Base-by-base conservation (phyloP, 2,797 vertebrate genomes). In the Spondyliosoma cantharus region DNA sequence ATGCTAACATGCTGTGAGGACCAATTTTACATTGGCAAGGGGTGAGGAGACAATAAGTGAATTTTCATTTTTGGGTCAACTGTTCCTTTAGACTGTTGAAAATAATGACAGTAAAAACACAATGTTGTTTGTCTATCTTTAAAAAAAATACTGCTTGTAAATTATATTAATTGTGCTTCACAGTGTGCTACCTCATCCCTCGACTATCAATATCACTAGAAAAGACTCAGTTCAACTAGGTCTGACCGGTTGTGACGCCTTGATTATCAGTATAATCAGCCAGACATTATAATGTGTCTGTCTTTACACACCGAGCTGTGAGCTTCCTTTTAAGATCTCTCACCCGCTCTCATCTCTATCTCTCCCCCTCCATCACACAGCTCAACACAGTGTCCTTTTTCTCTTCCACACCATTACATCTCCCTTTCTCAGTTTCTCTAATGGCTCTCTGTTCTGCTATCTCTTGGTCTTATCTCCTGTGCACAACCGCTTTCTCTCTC, bases 381-480 rank as follows among this genome's bases (percentile, higher is more conserved):
- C 54, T 65, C 70, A 17, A 43, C 45, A 46, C 54, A 2, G 13
- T 74, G 54, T 81, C 61, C 62, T 32, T 45, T 70, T 70, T 20
- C 59, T 66, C 70, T 86, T 83, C 66, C 57, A 76, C 83, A 81
- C 68, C 29, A 81, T 86, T 65, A 84, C 74, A 63, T 22, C 56
- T 75, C 48, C 49, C 20, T 63, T 62, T 60, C 66, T 86, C 74
- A 67, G 48, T 81, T 81, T 80, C 66, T 71, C 76, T 78, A 52
- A 37, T 49, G 67, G 56, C 64, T 84, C 52, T 70, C 29, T 83
- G 77, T 71, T 81, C 71, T 79, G 5, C 62, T 75, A 63, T 87
- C 69, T 76, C 45, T 29, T 65, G 20, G 19, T 70, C 78, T 82
- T 56, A 87, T 87, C 76, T 76, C 59, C 61, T 69, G 25, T 1